Conservation (phyloP, 2,888 invertebrate genomes). For the Drosophila rellima region DNA sequence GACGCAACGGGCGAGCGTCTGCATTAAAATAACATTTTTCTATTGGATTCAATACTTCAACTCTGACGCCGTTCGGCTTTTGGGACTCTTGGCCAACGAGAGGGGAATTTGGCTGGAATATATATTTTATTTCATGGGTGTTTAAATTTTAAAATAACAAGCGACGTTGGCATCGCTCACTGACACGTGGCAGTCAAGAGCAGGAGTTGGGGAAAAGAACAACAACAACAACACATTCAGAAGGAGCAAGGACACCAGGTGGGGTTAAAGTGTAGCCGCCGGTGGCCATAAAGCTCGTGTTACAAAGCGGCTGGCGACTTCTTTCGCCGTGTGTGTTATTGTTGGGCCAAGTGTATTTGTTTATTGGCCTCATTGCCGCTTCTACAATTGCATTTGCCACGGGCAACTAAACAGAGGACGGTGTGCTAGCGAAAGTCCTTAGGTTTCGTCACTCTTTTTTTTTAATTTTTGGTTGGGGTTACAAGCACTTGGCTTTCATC, state of each 20-base stretch:
- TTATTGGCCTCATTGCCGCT: slow-evolving; percentile 76
- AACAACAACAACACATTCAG: slow-evolving; percentile 7
- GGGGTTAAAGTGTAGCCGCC: slow-evolving; percentile 59
- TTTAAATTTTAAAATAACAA: slow-evolving; percentile 83
- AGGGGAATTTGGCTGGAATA: slow-evolving; percentile 34
- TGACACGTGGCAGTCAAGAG: slow-evolving; percentile 67
- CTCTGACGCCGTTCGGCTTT: slow-evolving; percentile 38
- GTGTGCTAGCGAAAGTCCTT: slow-evolving; percentile 11
- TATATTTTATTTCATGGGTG: slow-evolving; percentile 82
- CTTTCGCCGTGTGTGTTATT: slow-evolving; percentile 39
- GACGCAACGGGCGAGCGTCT: slow-evolving; percentile 63
- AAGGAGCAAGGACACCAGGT: slow-evolving; percentile 56
- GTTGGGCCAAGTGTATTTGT: slow-evolving; percentile 69
- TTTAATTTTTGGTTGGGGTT: slow-evolving; percentile 24
- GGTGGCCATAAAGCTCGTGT: slow-evolving; percentile 58
- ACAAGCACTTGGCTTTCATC: slow-evolving; percentile 70
- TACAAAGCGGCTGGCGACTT: slow-evolving; percentile 53
- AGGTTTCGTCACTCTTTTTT: neutral
- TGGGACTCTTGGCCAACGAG: slow-evolving; percentile 2
- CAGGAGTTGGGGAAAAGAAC: slow-evolving; percentile 8
- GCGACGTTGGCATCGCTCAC: slow-evolving; percentile 63
- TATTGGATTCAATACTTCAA: slow-evolving; percentile 77
- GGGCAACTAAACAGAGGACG: slow-evolving; percentile 69
- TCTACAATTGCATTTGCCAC: slow-evolving; percentile 80
- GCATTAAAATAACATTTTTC: slow-evolving; percentile 79